phyloP scores from a whole-genome alignment of 2,888 invertebrate genomes.

The Bembecia ichneumoniformis region DNA sequence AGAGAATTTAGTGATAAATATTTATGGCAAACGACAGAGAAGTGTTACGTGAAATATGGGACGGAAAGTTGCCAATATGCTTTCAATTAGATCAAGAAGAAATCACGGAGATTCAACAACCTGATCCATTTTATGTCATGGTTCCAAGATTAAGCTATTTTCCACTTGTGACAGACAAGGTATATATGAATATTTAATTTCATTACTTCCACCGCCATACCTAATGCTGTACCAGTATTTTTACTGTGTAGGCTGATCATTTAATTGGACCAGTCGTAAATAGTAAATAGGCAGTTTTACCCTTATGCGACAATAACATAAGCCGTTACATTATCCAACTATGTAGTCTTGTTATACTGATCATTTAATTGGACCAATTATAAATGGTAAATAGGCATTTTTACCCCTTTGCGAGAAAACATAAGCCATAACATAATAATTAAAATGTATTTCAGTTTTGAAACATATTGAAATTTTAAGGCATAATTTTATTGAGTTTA shows the following conservation, averaged over 20 bases:
- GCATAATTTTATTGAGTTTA: too few species aligned
- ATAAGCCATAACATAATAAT: not conserved
- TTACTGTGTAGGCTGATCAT: not conserved
- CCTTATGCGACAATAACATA: too few species aligned
- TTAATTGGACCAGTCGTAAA: too few species aligned
- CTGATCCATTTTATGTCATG: slow-evolving; percentile 94
- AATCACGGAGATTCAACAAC: slow-evolving; percentile 88
- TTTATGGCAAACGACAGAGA: slow-evolving; percentile 95
- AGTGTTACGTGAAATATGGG: slow-evolving; percentile 95
- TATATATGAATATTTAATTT: slow-evolving; percentile 33
- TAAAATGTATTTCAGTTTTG: not conserved
- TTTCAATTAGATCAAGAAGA: slow-evolving; percentile 92
- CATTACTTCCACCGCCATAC: not conserved
- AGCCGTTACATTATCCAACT: too few species aligned
- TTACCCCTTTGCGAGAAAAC: not conserved
- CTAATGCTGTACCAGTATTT: not conserved
- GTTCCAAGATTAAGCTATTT: slow-evolving; percentile 94
- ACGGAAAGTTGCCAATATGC: slow-evolving; percentile 93
- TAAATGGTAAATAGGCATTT: not conserved
- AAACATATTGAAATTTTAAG: too few species aligned
- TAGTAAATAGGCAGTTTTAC: too few species aligned
- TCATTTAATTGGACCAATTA: too few species aligned
- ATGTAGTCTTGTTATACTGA: too few species aligned
- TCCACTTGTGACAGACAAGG: slow-evolving; percentile 95
- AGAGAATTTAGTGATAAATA: not conserved